These are phyloP conservation scores for Proteles cristata DNA, from an alignment of 2,113 vertebrate species.

Conservation along the genomic window DNA sequence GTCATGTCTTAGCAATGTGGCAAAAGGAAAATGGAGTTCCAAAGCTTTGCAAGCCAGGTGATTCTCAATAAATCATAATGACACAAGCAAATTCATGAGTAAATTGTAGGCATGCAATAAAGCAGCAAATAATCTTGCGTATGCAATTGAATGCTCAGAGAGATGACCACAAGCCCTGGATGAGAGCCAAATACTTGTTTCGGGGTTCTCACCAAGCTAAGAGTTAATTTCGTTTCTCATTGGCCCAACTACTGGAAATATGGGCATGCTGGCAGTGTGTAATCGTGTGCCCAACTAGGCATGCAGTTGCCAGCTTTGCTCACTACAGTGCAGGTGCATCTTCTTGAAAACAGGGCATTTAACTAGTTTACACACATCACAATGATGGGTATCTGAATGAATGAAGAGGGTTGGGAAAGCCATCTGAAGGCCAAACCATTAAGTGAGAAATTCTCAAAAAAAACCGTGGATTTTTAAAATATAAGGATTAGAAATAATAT, in stretches of 20 bases:
- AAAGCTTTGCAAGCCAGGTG: slow-evolving; percentile 49
- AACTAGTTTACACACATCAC: background rate
- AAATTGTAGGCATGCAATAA: slow-evolving; percentile 71
- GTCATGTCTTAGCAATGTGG: background rate
- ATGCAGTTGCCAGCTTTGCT: background rate
- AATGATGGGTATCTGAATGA: background rate
- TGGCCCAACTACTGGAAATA: slow-evolving; percentile 55
- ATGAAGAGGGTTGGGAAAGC: background rate
- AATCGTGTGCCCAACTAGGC: slow-evolving; percentile 13
- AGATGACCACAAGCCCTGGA: slow-evolving; percentile 57
- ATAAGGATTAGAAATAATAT: background rate
- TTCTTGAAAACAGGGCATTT: slow-evolving; percentile 39
- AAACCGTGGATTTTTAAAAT: background rate
- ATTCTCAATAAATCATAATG: slow-evolving; percentile 75
- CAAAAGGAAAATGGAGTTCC: slow-evolving; percentile 39
- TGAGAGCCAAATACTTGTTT: background rate
- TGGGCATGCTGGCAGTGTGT: background rate
- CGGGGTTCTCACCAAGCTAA: background rate
- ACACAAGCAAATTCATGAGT: slow-evolving; percentile 64
- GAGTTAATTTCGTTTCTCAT: slow-evolving; percentile 33
- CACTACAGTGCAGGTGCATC: background rate
- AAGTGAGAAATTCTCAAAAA: background rate
- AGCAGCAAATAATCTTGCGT: slow-evolving; percentile 70
- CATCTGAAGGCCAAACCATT: background rate
- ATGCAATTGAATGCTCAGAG: slow-evolving; percentile 70